phyloP scores from a whole-genome alignment of 1,140 invertebrate species.

The Oncopodura yosiiana region DNA sequence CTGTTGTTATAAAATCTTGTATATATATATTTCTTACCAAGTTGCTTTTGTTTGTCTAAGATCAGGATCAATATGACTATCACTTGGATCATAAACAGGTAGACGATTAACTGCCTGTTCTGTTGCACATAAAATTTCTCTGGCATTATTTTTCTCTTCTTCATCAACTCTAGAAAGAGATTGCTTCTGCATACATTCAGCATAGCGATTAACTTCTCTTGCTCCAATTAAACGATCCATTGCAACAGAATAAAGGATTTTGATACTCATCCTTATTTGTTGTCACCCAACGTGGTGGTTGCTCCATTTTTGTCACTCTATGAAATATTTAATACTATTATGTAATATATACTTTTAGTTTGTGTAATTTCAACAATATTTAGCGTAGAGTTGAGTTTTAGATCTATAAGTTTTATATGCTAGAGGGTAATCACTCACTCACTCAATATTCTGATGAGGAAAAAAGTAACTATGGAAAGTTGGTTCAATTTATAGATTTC shows the following conservation, averaged over 20 bases:
- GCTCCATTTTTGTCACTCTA: neutral
- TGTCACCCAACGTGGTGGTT: conserved; percentile 19
- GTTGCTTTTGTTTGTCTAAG: neutral
- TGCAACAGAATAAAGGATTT: conserved; percentile 14
- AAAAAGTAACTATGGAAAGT: too few relatives aligned
- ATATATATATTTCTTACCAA: neutral
- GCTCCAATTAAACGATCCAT: conserved; percentile 18
- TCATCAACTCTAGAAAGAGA: conserved; percentile 8
- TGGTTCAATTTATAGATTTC: too few relatives aligned
- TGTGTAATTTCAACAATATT: too few relatives aligned
- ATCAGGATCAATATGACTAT: conserved; percentile 26
- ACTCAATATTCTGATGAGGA: too few relatives aligned
- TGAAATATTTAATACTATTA: too few relatives aligned
- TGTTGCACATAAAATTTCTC: conserved; percentile 16
- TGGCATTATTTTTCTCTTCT: neutral
- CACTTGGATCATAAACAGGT: conserved; percentile 17
- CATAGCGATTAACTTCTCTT: conserved; percentile 25
- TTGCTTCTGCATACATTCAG: conserved; percentile 19
- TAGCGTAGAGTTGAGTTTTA: too few relatives aligned
- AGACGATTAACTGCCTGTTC: conserved; percentile 25
- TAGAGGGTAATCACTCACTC: too few relatives aligned
- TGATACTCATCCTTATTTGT: conserved; percentile 28
- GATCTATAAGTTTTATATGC: too few relatives aligned
- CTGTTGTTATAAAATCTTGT: too few relatives aligned
- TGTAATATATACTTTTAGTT: too few relatives aligned